Evolutionary conservation across 2,113 vertebrate genomes (phyloP), one percentile per base, ranked within the genome.

Genomic region (Scytalopus superciliaris): DNA sequence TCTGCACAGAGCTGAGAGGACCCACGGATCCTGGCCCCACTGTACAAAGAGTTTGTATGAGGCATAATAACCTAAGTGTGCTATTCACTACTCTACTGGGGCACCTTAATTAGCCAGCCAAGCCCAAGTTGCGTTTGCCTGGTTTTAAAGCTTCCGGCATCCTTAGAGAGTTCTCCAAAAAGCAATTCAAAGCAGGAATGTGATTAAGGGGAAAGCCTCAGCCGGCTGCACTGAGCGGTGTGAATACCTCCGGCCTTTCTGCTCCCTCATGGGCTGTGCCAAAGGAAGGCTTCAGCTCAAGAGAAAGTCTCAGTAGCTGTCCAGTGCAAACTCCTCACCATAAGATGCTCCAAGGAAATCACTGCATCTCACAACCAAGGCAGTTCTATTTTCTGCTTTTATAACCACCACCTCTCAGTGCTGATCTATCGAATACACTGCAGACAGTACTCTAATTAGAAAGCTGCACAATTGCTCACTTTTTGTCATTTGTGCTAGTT

Each of bases 101-200:
- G 37, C 45, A 74, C 67, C 55, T 57, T 47, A 45, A 70, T 81
- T 50, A 86, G 63, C 47, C 90, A 93, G 68, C 35, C 70, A 89
- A 90, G 72, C 35, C 45, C 0, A 0, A 77, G 39, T 6, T 15
- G 53, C 17, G 52, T 9, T 60, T 82, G 64, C 44, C 90, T 94
- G 60, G 18, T 89, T 94, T 63, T 67, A 86, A 81, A 68, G 86
- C 68, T 96, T 96, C 89, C 33, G 3, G 86, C 59, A 89, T 86
- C 72, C 64, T 42, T 1, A 47, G 23, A 80, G 67, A 70, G 50
- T 7, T 86, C 59, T 88, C 59, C 79, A 81, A 79, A 86, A 19
- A 80, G 68, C 63, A 77, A 86, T 86, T 96, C 79, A 92, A 73
- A 88, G 39, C 18, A 80, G 70, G 44, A 91, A 76, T 45, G 69